Conservation (phyloP, 2,888 invertebrate species). For the Ganaspis brasiliensis region DNA sequence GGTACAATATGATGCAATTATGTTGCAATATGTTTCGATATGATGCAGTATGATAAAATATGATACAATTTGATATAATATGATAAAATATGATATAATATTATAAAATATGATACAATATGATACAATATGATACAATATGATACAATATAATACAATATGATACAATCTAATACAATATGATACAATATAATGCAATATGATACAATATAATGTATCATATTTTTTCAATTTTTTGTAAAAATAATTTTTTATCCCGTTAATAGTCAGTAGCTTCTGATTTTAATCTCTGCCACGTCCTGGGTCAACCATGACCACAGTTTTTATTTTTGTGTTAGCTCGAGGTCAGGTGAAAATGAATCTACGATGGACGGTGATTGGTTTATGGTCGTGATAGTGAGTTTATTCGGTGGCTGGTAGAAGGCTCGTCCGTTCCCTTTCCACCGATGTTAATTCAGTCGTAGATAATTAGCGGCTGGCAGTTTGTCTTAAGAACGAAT, state of each 20-base stretch:
- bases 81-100: neutral
- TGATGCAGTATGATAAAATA: neutral
- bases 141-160: neutral
- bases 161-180: neutral
- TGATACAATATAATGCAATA: neutral
- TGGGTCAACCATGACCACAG: no score
- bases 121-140: neutral
- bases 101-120: neutral
- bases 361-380: no score
- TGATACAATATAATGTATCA: no score
- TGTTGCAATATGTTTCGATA: neutral
- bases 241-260: no score
- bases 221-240: no score
- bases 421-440: slow-evolving; percentile 7
- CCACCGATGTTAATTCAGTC: slow-evolving; percentile 7
- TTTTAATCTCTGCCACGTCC: no score
- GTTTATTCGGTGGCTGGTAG: neutral
- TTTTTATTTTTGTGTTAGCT: no score
- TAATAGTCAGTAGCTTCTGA: no score
- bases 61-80: neutral
- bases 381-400: neutral
- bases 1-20: neutral
- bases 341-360: no score
- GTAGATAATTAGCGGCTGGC: slow-evolving; percentile 1
- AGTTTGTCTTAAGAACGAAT: neutral